Evolutionary conservation across 2,113 vertebrate genomes (phyloP), one percentile per base, ranked within the genome.

Genomic region (Circaetus cinerascens): DNA sequence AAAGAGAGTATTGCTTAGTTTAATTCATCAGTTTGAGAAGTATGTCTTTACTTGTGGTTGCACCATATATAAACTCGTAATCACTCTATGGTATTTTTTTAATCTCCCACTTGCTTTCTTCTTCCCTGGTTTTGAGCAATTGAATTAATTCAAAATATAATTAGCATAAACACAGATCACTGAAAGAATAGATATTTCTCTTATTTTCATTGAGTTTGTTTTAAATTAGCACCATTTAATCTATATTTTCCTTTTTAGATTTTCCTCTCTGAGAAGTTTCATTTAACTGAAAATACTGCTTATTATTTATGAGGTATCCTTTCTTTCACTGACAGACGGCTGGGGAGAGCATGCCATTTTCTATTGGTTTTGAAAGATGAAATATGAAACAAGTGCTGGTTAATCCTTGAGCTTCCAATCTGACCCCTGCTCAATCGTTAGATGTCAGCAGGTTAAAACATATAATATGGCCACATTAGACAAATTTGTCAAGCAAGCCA

Each of bases 321-420:
- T 62, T 60, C 46, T 78, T 88, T 73, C 82, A 11, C 69, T 81
- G 60, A 14, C 51, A 90, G 85, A 72, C 77, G 89, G 82, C 79
- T 95, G 81, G 62, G 50, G 59, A 76, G 51, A 48, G 29, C 20
- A 25, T 86, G 79, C 41, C 57, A 66, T 64, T 73, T 79, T 74
- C 64, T 87, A 72, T 77, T 78, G 78, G 71, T 84, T 95, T 66
- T 72, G 71, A 82, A 87, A 88, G 88, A 94, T 96, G 86, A 96
- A 96, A 96, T 95, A 95, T 95, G 94, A 91, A 97, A 68, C 69
- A 64, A 93, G 15, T 18, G 69, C 86, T 96, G 87, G 16, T 75
- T 96, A 92, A 96, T 97, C 95, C 91, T 96, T 95, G 93, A 96
- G 80, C 78, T 95, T 66, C 45, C 93, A 73, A 26, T 64, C 89